These are phyloP conservation scores for Poeciliopsis gracilis DNA, from an alignment of 2,797 vertebrate genomes.

Conservation along the genomic window DNA sequence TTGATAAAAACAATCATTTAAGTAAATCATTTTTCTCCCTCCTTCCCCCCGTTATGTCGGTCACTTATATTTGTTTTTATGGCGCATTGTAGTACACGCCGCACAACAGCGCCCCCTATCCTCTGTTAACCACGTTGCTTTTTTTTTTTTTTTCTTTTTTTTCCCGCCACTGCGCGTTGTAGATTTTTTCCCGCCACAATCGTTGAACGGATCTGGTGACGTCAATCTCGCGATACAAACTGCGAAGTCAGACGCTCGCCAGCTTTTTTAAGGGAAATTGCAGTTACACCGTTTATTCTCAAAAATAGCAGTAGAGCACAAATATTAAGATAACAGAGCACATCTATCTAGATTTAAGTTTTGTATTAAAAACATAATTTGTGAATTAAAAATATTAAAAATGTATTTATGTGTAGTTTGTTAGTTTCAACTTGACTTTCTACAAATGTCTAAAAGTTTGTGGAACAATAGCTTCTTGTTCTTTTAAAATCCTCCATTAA, in stretches of 20 bases:
- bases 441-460: neutral
- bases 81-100: conserved; percentile 34
- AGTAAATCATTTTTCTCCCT: neutral
- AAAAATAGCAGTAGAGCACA: neutral
- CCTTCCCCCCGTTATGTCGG: neutral
- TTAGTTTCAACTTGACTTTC: neutral
- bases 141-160: conserved; percentile 26
- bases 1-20: neutral
- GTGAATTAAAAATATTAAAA: neutral
- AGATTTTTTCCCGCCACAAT: conserved; percentile 75
- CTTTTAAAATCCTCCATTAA: neutral
- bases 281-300: neutral
- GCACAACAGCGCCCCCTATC: conserved; percentile 63
- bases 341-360: neutral
- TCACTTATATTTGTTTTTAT: conserved; percentile 30
- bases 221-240: conserved; percentile 57
- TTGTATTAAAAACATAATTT: neutral
- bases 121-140: conserved; percentile 46
- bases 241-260: neutral
- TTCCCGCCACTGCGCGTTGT: conserved; percentile 71
- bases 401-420: neutral
- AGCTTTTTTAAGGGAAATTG: neutral
- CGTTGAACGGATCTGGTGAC: conserved; percentile 44
- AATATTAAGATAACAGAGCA: neutral
- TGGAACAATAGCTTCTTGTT: neutral